phyloP scores from a whole-genome alignment of 2,888 invertebrate genomes.

The Agrochola macilenta region DNA sequence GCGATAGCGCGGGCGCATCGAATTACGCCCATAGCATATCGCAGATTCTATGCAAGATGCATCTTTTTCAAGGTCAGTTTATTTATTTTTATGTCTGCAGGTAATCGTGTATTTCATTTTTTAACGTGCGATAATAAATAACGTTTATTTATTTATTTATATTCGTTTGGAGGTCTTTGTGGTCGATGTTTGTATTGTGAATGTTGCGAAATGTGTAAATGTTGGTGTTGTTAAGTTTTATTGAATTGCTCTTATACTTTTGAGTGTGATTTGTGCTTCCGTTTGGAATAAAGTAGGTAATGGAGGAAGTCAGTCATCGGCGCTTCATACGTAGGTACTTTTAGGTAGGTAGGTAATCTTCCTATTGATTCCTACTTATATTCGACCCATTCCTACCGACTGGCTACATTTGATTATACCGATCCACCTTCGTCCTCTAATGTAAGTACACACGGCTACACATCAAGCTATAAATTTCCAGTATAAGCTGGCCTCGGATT shows the following conservation, averaged over 20 bases:
- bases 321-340: neutral
- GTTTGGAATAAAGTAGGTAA: neutral
- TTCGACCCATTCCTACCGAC: neutral
- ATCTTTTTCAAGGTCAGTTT: constrained; percentile 26
- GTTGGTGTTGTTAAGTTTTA: constrained; percentile 19
- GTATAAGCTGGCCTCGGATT: no score
- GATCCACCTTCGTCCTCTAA: no score
- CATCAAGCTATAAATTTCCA: no score
- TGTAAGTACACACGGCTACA: no score
- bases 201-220: constrained; percentile 13
- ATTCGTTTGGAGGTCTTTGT: constrained; percentile 18
- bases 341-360: neutral
- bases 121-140: constrained; percentile 25
- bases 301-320: neutral
- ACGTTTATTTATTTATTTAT: constrained; percentile 34
- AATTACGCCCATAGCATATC: constrained; percentile 18
- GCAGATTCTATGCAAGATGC: constrained; percentile 7
- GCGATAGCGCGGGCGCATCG: constrained; percentile 33
- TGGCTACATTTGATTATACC: neutral
- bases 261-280: constrained; percentile 7
- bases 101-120: constrained; percentile 26
- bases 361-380: neutral
- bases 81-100: constrained; percentile 34
- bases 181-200: neutral
- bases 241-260: constrained; percentile 6